Base-by-base conservation (phyloP, 1,140 invertebrate genomes). In the Atta cephalotes region DNA sequence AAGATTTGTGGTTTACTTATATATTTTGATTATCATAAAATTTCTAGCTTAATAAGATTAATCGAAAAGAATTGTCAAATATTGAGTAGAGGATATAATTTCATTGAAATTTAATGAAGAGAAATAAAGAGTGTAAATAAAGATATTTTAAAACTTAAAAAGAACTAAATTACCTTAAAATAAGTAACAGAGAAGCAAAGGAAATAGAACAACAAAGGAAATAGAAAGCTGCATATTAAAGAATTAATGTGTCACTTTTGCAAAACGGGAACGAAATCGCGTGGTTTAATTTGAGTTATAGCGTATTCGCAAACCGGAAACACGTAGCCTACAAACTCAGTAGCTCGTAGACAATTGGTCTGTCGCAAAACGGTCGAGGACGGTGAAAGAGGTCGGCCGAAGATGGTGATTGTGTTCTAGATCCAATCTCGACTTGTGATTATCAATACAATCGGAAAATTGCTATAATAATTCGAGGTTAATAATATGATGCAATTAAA, bases 281-380 rank as follows among this genome's bases (percentile, higher is more conserved):
- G 56, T 74, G 25, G 35, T 62, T 74, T 76, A 62, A 74, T 76
- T 84, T 70, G 80, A 35, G 39, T 45, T 84, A 3, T 21, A 35
- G 51, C 60, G 31, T 28, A 70, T 74, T 85, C 14, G 56, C 53
- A 56, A 87, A 63, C 90, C 88, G 90, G 85, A 91, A 90, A 92
- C 77, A 62, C 66, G 77, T 82, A 91, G 87, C 91, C 91, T 90
- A 91, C 84, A 91, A 91, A 91, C 79, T 82, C 89, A 91, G 63
- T 74, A 78, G 79, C 62, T 78, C 90, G 90, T 91, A 88, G 90
- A 91, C 90, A 89, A 91, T 91, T 72, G 89, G 81, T 80, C 71
- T 91, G 89, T 90, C 82, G 89, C 89, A 90, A 90, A 88, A 56
- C 68, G 68, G 63, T 86, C 77, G 76, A 74, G 70, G 62, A 60